These are phyloP conservation scores for Timema cristinae DNA, from an alignment of 2,888 invertebrate species.

Conservation along the genomic window DNA sequence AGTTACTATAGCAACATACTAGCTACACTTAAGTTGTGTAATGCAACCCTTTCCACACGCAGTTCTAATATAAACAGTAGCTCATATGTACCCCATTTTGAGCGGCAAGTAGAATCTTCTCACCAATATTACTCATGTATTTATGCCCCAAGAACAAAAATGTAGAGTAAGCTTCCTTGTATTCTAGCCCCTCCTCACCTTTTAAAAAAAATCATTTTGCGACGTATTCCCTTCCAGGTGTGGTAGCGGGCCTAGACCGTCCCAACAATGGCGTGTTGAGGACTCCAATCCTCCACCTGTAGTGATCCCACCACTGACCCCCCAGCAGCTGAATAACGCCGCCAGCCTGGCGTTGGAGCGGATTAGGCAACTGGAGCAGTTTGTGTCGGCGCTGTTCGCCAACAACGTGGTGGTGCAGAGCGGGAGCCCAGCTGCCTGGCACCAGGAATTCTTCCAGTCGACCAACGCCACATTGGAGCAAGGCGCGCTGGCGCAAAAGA, in stretches of 20 bases:
- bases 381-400: conserved; percentile 36
- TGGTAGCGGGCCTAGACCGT: conserved; percentile 22
- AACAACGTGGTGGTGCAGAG: conserved; percentile 38
- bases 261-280: conserved; percentile 40
- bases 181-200: too few relatives aligned
- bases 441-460: conserved; percentile 44
- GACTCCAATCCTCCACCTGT: conserved; percentile 43
- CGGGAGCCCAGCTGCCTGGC: conserved; percentile 42
- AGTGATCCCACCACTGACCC: conserved; percentile 40
- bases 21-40: too few relatives aligned
- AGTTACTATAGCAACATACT: too few relatives aligned
- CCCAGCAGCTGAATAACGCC: conserved; percentile 40
- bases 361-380: conserved; percentile 37
- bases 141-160: too few relatives aligned
- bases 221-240: conserved; percentile 12
- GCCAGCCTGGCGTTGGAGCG: conserved; percentile 39
- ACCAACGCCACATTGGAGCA: conserved; percentile 41
- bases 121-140: too few relatives aligned
- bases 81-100: too few relatives aligned
- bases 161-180: too few relatives aligned
- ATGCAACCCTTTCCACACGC: too few relatives aligned
- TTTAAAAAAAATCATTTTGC: too few relatives aligned
- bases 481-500: conserved; percentile 43
- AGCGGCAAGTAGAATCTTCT: too few relatives aligned
- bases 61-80: too few relatives aligned